These are phyloP conservation scores for Bubo blakistoni DNA, from an alignment of 2,113 vertebrate species.

Conservation along the genomic window DNA sequence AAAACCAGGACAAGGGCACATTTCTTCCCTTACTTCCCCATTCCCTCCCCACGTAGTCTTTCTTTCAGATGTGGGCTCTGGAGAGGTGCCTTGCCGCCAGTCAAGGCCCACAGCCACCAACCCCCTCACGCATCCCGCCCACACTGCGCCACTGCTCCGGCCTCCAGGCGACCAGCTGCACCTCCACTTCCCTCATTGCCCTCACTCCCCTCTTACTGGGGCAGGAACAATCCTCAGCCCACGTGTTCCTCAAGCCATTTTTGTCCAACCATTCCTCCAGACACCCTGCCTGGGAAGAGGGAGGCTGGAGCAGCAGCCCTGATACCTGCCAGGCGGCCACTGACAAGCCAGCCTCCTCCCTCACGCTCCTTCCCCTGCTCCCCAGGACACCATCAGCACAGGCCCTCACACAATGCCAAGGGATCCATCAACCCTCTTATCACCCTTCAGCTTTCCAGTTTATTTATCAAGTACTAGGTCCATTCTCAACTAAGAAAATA, in stretches of 20 bases:
- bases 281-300: background rate
- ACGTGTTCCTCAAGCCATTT: background rate
- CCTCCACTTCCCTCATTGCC: background rate
- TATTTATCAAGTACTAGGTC: background rate
- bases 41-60: background rate
- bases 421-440: background rate
- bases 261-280: background rate
- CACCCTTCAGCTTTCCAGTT: background rate
- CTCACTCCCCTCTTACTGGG: background rate
- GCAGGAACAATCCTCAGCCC: background rate
- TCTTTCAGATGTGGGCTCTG: background rate
- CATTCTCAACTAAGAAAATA: background rate
- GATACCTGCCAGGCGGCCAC: background rate
- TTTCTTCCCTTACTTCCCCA: background rate
- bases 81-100: rapidly evolving
- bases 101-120: rapidly evolving
- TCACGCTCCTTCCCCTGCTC: background rate
- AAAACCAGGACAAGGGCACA: background rate
- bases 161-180: rapidly evolving
- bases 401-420: background rate
- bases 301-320: background rate
- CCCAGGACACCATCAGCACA: background rate
- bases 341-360: background rate
- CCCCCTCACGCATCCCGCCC: background rate
- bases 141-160: rapidly evolving